These are phyloP conservation scores for Hoplostethus atlanticus DNA, from an alignment of 2,797 vertebrate genomes.

Conservation along the genomic window DNA sequence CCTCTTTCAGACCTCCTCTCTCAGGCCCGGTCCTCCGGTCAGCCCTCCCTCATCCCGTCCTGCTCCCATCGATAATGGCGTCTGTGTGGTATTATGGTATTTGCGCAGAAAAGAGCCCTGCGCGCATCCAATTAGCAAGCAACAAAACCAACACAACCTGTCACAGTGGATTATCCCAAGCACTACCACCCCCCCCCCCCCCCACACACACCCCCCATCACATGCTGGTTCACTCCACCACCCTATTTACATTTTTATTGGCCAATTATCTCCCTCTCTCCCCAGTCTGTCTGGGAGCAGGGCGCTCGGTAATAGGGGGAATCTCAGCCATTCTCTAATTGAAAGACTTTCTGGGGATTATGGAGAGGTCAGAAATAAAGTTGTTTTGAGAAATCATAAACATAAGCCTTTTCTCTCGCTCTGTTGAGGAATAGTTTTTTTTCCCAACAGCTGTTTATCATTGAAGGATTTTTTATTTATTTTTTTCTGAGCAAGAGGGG, in stretches of 20 bases:
- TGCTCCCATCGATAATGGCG: constrained; percentile 63
- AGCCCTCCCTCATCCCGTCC: constrained; percentile 27
- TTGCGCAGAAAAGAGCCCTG: constrained; percentile 56
- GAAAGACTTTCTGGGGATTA: constrained; percentile 83
- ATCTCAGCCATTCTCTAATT: constrained; percentile 79
- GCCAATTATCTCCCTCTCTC: constrained; percentile 83
- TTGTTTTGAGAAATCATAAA: constrained; percentile 79
- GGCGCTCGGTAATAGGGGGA: constrained; percentile 71
- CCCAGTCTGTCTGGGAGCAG: constrained; percentile 67
- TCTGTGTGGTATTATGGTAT: constrained; percentile 61
- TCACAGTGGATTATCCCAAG: constrained; percentile 80
- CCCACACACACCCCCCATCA: constrained; percentile 56
- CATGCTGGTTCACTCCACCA: constrained; percentile 78
- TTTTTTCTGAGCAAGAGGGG: constrained; percentile 42
- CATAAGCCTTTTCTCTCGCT: constrained; percentile 72
- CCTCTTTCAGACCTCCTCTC: constrained; percentile 1
- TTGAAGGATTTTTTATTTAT: constrained; percentile 26
- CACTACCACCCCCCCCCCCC: constrained; percentile 35
- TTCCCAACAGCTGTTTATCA: constrained; percentile 73
- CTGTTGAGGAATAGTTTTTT: constrained; percentile 65
- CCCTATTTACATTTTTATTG: constrained; percentile 87
- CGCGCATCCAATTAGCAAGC: constrained; percentile 78
- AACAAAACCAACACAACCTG: constrained; percentile 82
- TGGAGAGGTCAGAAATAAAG: constrained; percentile 79
- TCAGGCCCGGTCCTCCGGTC: background rate